These are phyloP conservation scores for Orgyia antiqua DNA, from an alignment of 2,888 invertebrate species.

Conservation along the genomic window DNA sequence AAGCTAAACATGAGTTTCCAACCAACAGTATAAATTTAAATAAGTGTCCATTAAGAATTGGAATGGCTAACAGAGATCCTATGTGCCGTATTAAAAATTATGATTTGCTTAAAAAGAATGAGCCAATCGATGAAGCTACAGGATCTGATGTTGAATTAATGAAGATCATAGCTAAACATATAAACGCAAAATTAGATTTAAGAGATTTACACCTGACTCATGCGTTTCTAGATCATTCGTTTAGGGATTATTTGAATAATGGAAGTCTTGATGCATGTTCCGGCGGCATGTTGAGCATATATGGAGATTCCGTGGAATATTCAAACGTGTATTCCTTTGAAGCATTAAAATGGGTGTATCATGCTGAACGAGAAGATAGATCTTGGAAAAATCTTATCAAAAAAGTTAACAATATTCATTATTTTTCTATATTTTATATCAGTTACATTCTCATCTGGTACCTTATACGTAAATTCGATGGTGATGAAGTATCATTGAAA, in stretches of 20 bases:
- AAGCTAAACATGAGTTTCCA: slow-evolving; percentile 30
- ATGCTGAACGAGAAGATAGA: slow-evolving; percentile 36
- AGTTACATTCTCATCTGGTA: slow-evolving; percentile 42
- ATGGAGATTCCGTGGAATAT: slow-evolving; percentile 48
- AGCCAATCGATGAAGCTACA: slow-evolving; percentile 27
- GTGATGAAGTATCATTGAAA: slow-evolving; percentile 24
- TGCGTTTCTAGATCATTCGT: slow-evolving; percentile 24
- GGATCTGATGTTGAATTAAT: slow-evolving; percentile 53
- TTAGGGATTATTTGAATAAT: slow-evolving; percentile 40
- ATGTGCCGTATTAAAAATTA: slow-evolving; percentile 36
- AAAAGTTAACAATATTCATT: slow-evolving; percentile 41
- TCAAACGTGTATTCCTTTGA: slow-evolving; percentile 53
- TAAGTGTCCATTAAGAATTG: slow-evolving; percentile 45
- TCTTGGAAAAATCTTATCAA: slow-evolving; percentile 45
- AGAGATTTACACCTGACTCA: slow-evolving; percentile 34
- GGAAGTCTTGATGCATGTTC: slow-evolving; percentile 50
- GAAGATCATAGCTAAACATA: slow-evolving; percentile 45
- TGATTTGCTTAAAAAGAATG: slow-evolving; percentile 30
- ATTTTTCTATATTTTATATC: slow-evolving; percentile 49
- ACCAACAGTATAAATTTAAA: slow-evolving; percentile 34
- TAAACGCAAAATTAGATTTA: slow-evolving; percentile 44
- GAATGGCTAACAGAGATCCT: slow-evolving; percentile 44
- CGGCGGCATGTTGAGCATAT: slow-evolving; percentile 52
- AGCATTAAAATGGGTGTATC: slow-evolving; percentile 47
- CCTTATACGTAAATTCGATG: slow-evolving; percentile 37